Percentiles rank a stretch among this genome's conserved stretches.
Evolutionary conservation across 2,797 vertebrate genomes (phyloP).

Genomic region (Thunnus albacares): DNA sequence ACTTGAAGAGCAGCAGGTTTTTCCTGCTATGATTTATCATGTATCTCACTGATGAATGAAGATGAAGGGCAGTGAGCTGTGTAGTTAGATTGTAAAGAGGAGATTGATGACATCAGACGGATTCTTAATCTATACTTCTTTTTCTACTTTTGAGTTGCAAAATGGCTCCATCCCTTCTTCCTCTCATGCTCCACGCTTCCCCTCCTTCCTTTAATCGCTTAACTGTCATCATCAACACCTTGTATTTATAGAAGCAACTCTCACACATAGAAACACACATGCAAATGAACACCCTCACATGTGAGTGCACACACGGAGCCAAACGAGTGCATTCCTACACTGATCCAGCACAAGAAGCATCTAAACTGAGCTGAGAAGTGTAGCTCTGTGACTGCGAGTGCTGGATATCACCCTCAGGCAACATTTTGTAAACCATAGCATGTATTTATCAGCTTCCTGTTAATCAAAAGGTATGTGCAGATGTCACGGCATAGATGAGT

Average conservation of each 20-base stretch:
- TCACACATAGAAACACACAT: constrained; percentile 71
- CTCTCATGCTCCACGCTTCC: constrained; percentile 25
- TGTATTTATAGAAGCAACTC: constrained; percentile 79
- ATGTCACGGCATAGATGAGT: constrained; percentile 48
- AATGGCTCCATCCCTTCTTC: constrained; percentile 46
- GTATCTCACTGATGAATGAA: constrained; percentile 64
- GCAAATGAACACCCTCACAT: constrained; percentile 62
- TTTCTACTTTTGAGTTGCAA: constrained; percentile 39
- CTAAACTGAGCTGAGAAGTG: constrained; percentile 7
- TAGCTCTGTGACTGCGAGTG: constrained; percentile 1
- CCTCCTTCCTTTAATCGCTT: constrained; percentile 60
- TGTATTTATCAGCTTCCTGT: constrained; percentile 63
- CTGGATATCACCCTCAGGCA: constrained; percentile 20
- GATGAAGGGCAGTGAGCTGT: constrained; percentile 56
- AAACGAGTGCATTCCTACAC: constrained; percentile 50
- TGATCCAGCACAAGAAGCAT: constrained; percentile 10
- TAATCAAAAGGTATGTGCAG: constrained; percentile 68
- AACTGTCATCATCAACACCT: constrained; percentile 77
- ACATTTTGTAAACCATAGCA: constrained; percentile 56
- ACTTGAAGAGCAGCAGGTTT: constrained; percentile 53
- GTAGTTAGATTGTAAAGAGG: constrained; percentile 62
- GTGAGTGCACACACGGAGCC: constrained; percentile 12
- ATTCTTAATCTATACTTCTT: constrained; percentile 55
- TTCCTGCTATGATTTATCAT: constrained; percentile 59
- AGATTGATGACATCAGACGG: constrained; percentile 63